Percentiles rank a stretch among this genome's conserved stretches.
phyloP scores from a whole-genome alignment of 2,888 invertebrate genomes.

The Epinotia ramella region DNA sequence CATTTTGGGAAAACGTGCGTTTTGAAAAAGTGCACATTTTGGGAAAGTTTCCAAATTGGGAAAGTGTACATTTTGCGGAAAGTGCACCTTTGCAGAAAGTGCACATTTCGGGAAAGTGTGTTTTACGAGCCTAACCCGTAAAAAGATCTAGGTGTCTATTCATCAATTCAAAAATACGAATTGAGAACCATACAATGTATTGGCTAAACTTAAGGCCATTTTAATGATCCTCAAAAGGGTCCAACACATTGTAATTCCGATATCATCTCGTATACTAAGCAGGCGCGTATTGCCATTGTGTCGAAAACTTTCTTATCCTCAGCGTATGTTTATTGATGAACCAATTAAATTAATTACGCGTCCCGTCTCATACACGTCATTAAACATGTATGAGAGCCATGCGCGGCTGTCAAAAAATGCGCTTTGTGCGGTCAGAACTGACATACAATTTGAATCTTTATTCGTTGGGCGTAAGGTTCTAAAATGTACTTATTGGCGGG shows the following conservation, averaged over 20 bases:
- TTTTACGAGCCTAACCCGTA: no score
- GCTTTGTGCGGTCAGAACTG: not conserved
- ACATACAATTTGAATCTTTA: not conserved
- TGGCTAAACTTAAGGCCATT: not conserved
- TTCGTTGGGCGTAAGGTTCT: not conserved
- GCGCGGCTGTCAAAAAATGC: slow-evolving; percentile 3
- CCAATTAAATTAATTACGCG: slow-evolving; percentile 31
- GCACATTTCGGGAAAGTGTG: no score
- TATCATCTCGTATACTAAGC: not conserved
- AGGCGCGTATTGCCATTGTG: not conserved
- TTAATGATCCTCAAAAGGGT: not conserved
- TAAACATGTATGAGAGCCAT: slow-evolving; percentile 30
- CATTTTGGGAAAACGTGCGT: no score
- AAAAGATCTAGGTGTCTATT: no score
- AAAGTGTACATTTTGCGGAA: no score
- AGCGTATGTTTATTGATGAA: slow-evolving; percentile 20
- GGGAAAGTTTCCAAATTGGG: no score
- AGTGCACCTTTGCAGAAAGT: no score
- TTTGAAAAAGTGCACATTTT: no score
- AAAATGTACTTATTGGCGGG: not conserved
- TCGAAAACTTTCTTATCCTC: not conserved
- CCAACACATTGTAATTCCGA: slow-evolving; percentile 4
- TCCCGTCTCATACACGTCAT: not conserved
- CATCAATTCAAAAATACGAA: no score
- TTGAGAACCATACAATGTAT: no score